phyloP scores from a whole-genome alignment of 2,797 vertebrate genomes.

The Gobionotothen gibberifrons region DNA sequence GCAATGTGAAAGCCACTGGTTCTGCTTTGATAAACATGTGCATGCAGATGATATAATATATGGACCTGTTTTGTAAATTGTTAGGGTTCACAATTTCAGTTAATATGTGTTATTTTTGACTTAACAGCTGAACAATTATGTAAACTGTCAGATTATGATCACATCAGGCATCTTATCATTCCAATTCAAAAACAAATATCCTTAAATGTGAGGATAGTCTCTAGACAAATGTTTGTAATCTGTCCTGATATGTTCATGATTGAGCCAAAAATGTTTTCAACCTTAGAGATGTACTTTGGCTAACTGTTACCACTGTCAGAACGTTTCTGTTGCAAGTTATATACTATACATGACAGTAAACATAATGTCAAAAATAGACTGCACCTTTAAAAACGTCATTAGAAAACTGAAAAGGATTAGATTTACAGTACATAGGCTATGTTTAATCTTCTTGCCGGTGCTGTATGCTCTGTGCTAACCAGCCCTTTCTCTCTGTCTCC shows the following conservation, averaged over 20 bases:
- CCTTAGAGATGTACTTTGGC: neutral
- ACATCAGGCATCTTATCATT: neutral
- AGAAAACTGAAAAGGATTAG: neutral
- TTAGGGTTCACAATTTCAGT: neutral
- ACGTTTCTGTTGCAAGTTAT: neutral
- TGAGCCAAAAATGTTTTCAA: neutral
- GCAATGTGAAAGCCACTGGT: constrained; percentile 45
- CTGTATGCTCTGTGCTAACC: neutral
- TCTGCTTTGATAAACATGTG: constrained; percentile 25
- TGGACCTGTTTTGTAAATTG: constrained; percentile 13
- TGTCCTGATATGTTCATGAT: neutral
- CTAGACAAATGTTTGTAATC: neutral
- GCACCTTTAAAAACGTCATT: neutral
- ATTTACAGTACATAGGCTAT: neutral
- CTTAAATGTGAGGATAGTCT: neutral
- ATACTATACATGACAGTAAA: neutral
- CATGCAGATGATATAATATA: neutral
- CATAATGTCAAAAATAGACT: neutral
- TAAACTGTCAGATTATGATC: neutral
- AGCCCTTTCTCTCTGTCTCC: neutral
- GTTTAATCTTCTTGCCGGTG: neutral
- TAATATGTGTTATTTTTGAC: neutral
- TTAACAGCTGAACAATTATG: neutral
- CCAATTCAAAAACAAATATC: neutral
- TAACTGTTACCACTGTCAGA: neutral